Percentiles rank a stretch among this genome's conserved stretches.
phyloP scores from a whole-genome alignment of 2,113 vertebrate genomes.

The Pelecanoides urinatrix region DNA sequence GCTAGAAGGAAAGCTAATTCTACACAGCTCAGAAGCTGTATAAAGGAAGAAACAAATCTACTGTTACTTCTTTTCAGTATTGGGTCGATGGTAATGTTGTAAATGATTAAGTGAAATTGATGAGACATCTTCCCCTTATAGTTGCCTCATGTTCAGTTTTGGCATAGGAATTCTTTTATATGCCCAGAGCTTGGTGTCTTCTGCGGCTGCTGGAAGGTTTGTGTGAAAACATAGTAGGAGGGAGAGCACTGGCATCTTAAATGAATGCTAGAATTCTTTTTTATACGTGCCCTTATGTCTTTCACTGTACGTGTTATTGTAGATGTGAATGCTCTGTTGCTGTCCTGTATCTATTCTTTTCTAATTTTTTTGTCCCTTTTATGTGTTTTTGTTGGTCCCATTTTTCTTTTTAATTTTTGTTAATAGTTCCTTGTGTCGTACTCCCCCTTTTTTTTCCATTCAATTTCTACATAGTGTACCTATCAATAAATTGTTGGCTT shows the following conservation, averaged over 20 bases:
- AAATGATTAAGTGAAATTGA: conserved; percentile 21
- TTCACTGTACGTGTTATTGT: not conserved
- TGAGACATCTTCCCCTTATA: conserved; percentile 23
- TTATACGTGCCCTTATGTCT: not conserved
- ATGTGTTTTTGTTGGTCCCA: not conserved
- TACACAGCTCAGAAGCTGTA: not conserved
- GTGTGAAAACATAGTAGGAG: conserved; percentile 56
- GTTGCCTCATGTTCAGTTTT: conserved; percentile 29
- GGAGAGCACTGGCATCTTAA: conserved; percentile 6
- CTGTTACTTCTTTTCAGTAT: not conserved
- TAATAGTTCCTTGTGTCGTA: not conserved
- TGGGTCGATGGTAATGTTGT: not conserved
- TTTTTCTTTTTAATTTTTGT: not conserved
- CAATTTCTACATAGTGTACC: not conserved
- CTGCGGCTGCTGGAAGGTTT: conserved; percentile 36
- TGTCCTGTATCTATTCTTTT: not conserved
- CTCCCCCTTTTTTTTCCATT: too few species aligned
- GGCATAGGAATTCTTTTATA: conserved; percentile 27
- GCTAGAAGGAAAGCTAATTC: not conserved
- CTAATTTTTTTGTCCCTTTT: not conserved
- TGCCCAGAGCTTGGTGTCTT: conserved; percentile 41
- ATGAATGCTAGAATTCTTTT: not conserved
- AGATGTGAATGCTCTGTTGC: not conserved
- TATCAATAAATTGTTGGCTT: not conserved
- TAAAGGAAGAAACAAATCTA: not conserved